Evolutionary conservation across 1,140 invertebrate genomes (phyloP), one percentile per base, ranked within the genome.

Genomic region (Laodelphax striatellus): DNA sequence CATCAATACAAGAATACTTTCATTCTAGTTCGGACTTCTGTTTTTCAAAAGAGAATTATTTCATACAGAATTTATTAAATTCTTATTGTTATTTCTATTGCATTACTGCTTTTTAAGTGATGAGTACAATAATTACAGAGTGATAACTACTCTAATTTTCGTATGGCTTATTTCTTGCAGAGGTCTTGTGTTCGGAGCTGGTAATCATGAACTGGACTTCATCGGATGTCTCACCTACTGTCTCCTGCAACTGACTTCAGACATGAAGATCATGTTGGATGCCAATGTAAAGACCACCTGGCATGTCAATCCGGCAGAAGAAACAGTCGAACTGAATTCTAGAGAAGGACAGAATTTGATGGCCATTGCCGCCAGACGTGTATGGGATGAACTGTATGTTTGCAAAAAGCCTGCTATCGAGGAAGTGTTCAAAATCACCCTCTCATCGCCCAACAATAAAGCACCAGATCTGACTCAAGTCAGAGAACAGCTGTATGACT

Each of bases 311-410:
- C 86, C 87, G 0, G 79, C 86, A 57, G 86, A 90, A 69, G 80
- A 84, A 0, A 79, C 81, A 46, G 87, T 90, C 62, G 84, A 88
- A 58, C 77, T 93, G 31, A 89, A 83, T 46, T 82, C 87, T 60
- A 79, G 90, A 66, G 87, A 91, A 75, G 81, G 82, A 56, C 84
- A 90, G 57, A 90, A 92, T 73, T 76, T 96, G 38, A 91, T 97
- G 75, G 84, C 87, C 2, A 85, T 87, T 13, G 94, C 94, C 14
- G 94, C 95, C 0, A 85, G 85, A 41, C 81, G 93, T 64, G 93
- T 99, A 0, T 99, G 96, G 96, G 93, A 97, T 68, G 94, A 98
- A 73, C 73, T 99, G 8, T 98, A 97, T 70, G 86, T 93, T 1
- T 92, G 87, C 67, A 98, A 98, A 70, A 97, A 98, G 75, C 92